Evolutionary conservation across 2,888 invertebrate species (phyloP), one percentile per base, ranked within the genome.

Genomic region (Abscondita cerata): DNA sequence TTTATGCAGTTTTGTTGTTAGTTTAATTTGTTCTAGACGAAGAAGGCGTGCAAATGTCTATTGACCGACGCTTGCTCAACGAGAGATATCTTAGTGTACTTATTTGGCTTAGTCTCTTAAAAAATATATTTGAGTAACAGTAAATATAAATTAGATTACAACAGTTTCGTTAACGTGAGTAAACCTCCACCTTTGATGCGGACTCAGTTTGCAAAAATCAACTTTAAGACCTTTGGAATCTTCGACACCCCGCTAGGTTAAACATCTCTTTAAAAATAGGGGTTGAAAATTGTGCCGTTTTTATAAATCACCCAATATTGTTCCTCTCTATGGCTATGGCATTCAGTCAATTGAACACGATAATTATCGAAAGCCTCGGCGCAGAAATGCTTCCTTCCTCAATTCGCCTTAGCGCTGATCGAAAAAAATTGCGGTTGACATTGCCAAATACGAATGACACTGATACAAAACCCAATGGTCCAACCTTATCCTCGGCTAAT

Each of bases 401-500:
- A 95, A 80, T 74, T 93, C 89, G 1, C 90, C 89, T 1, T 79
- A 16, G 84, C 82, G 44, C 91, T 90, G 41, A 93, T 79, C 0
- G 91, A 88, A 76, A 91, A 89, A 77, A 90, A 89, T 86, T 93
- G 93, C 67, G 88, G n/a, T n/a, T n/a, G n/a, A 87, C 73, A 87
- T 84, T 55, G 85, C 86, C 48, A 88, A 77, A 50, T 82, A 81
- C 0, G 82, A 78, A 80, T 93, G 91, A 75, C 95, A 95, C 50
- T 84, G 84, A 80, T 92, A 95, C 41, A 90, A n/a, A 76, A 8
- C 93, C 93, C 55, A 94, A 81, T 54, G 88, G 84, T n/a, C 87
- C 85, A 1, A 72, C 69, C 50, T 72, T 72, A 57, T 88, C 87
- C 69, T 89, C 89, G 57, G 86, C 85, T 13, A 89, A 82, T 78